Percentiles rank a stretch among this genome's conserved stretches.
Conservation (phyloP, 2,888 invertebrate species). For the Cacoxenus indagator region DNA sequence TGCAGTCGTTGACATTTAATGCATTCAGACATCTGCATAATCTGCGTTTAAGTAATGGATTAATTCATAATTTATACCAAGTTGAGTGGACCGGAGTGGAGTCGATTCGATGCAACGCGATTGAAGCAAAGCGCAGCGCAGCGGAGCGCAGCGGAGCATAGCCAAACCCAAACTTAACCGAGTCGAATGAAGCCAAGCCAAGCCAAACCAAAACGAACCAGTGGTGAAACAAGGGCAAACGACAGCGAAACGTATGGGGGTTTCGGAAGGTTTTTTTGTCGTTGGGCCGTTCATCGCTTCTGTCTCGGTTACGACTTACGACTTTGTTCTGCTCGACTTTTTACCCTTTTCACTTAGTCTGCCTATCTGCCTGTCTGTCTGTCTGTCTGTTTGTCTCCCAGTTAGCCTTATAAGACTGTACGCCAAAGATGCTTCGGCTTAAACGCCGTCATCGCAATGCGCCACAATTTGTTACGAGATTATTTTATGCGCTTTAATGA, state of each 20-base stretch:
- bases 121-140: slow-evolving; percentile 34
- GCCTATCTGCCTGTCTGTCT: slow-evolving; percentile 2
- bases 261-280: no score
- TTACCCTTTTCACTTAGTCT: no score
- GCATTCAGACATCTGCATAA: slow-evolving; percentile 54
- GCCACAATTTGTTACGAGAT: slow-evolving; percentile 49
- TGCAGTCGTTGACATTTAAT: slow-evolving; percentile 44
- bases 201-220: neutral
- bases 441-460: slow-evolving; percentile 16
- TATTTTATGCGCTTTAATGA: slow-evolving; percentile 46
- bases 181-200: slow-evolving; percentile 12
- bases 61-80: slow-evolving; percentile 55
- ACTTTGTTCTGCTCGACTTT: neutral
- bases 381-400: neutral
- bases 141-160: neutral
- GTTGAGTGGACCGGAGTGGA: neutral
- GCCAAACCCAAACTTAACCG: neutral
- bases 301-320: neutral
- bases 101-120: slow-evolving; percentile 16
- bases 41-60: slow-evolving; percentile 59
- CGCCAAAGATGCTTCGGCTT: neutral
- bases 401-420: neutral
- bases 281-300: neutral
- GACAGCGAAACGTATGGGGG: no score
- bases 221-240: no score